phyloP scores from a whole-genome alignment of 2,888 invertebrate species.

The Calameuta pallipes region DNA sequence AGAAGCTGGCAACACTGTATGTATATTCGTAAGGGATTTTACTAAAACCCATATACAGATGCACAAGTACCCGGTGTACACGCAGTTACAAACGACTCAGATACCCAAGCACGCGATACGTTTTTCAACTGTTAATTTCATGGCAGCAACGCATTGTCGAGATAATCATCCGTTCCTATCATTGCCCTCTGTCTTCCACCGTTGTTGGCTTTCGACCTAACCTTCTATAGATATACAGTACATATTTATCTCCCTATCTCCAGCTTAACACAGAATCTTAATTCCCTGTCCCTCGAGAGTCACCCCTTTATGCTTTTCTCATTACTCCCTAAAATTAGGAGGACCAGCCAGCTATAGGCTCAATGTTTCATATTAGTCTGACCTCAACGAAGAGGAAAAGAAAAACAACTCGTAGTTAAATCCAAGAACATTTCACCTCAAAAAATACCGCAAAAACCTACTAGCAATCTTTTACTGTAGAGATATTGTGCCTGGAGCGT shows the following conservation, averaged over 20 bases:
- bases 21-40: not conserved
- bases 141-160: not conserved
- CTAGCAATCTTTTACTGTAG: not conserved
- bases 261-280: not conserved
- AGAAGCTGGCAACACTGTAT: not conserved
- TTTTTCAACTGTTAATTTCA: slow-evolving; percentile 20
- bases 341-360: not conserved
- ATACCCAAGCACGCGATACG: not conserved
- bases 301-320: not conserved
- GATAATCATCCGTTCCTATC: not conserved
- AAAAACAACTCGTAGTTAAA: not conserved
- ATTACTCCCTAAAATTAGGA: not conserved
- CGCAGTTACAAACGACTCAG: not conserved
- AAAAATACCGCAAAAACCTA: not conserved
- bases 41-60: not conserved
- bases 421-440: not conserved
- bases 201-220: not conserved
- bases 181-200: not conserved
- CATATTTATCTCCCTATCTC: not conserved
- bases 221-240: not conserved
- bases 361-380: not conserved
- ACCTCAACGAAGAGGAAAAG: not conserved
- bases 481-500: not conserved
- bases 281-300: not conserved
- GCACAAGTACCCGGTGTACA: not conserved